Base-by-base conservation (phyloP, 1,140 invertebrate genomes). In the Cotesia vestalis region DNA sequence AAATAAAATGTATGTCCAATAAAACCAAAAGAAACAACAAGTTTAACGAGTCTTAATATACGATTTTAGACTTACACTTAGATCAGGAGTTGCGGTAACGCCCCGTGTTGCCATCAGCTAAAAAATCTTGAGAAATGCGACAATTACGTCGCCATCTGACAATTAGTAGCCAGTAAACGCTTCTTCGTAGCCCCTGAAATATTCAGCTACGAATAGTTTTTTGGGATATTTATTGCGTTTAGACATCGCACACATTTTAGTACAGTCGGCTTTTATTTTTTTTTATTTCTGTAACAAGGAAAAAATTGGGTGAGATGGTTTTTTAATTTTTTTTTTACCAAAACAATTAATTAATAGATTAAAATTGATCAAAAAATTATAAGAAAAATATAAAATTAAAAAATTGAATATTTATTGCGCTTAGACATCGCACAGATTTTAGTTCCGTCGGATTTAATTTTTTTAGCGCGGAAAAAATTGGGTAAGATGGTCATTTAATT, bases 111-210 rank as follows among this genome's bases (percentile, higher is more conserved):
- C 27, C 38, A 17, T 66, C 20, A 59, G 51, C 72, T 73, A 77
- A 79, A 78, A 78, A 79, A 75, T 76, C 66, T 76, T 75, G 80
- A 79, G 77, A 81, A 80, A 79, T 75, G 72, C 73, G 82, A 80
- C 80, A 82, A 83, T 83, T 83, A 84, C 80, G 78, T 81, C 81
- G 78, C 76, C 78, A 82, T 83, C 79, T 84, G 81, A 84, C 83
- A 84, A 84, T 84, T 82, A 83, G 81, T 84, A 83, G 79, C 75
- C 76, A 78, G 81, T 83, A 80, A 84, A 83, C 76, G 81, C 27
- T 76, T 71, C 75, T 71, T 59, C 72, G 57, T 67, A 27, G 59
- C 66, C 38, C 59, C 36, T 64, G 51, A n/a, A 77, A 70, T 61
- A 69, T 71, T 64, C 61, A 8, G 73, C 75, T 75, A 76, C 76